phyloP scores from a whole-genome alignment of 2,113 vertebrate genomes.

The Brienomyrus longianalis region DNA sequence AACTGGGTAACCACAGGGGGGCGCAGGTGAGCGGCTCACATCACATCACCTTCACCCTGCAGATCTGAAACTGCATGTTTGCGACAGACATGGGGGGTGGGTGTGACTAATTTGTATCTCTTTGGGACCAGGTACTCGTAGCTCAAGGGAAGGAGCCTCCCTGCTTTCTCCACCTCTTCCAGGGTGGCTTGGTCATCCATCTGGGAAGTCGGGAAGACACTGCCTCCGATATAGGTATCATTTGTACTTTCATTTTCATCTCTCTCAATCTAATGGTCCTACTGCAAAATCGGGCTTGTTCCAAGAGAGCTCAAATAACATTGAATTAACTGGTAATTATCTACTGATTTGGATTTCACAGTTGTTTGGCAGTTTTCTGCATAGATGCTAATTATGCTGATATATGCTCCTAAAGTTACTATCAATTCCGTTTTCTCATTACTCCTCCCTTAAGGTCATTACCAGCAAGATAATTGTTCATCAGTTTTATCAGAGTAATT shows the following conservation, averaged over 20 bases:
- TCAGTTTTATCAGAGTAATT: not conserved
- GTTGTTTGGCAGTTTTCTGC: not conserved
- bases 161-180: constrained; percentile 70
- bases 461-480: not conserved
- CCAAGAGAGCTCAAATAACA: not conserved
- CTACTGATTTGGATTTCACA: not conserved
- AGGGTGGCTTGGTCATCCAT: constrained; percentile 64
- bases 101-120: not conserved
- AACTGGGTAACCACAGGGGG: constrained; percentile 65
- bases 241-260: not conserved
- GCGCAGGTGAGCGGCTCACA: constrained; percentile 36
- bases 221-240: constrained; percentile 44
- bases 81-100: not conserved
- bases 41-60: not conserved
- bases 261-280: not conserved
- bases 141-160: constrained; percentile 67
- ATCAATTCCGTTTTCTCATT: not conserved
- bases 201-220: constrained; percentile 56
- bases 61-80: not conserved
- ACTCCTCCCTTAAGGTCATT: not conserved
- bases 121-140: constrained; percentile 54
- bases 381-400: not conserved
- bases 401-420: not conserved
- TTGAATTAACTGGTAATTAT: not conserved
- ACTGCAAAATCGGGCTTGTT: not conserved